Evolutionary conservation across 2,113 vertebrate species (phyloP).

Genomic region (Odobenus rosmarus): DNA sequence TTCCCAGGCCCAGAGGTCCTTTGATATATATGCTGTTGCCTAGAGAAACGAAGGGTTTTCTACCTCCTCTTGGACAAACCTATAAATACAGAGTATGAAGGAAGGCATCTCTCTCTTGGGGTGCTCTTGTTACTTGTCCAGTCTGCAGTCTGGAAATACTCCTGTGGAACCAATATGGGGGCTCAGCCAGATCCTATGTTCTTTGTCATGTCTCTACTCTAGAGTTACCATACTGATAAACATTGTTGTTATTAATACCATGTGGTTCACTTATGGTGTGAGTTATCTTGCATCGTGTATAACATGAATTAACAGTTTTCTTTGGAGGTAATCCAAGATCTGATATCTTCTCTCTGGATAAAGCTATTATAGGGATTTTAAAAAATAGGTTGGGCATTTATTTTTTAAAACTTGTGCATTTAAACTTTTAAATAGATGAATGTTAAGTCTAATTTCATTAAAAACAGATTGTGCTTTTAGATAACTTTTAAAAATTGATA

Average conservation of each 20-base stretch:
- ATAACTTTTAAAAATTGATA: not conserved
- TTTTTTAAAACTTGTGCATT: not conserved
- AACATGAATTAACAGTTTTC: not conserved
- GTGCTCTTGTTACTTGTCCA: not conserved
- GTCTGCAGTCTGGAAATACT: not conserved
- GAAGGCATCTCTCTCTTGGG: not conserved
- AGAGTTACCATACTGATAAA: not conserved
- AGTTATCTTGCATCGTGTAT: not conserved
- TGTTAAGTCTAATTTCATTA: slow-evolving; percentile 17
- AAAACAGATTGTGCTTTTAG: not conserved
- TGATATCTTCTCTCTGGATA: not conserved
- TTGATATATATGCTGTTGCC: not conserved
- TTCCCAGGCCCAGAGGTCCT: not conserved
- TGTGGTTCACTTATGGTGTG: not conserved
- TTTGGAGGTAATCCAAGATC: not conserved
- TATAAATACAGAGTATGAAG: not conserved
- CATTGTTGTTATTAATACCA: not conserved
- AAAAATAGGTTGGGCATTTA: not conserved
- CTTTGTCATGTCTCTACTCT: not conserved
- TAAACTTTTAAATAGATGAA: not conserved
- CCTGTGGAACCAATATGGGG: not conserved
- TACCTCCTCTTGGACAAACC: not conserved
- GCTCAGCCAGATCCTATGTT: not conserved
- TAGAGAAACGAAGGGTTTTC: not conserved
- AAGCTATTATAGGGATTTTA: not conserved